phyloP scores from a whole-genome alignment of 1,140 invertebrate genomes.

The Drosophila yakuba region DNA sequence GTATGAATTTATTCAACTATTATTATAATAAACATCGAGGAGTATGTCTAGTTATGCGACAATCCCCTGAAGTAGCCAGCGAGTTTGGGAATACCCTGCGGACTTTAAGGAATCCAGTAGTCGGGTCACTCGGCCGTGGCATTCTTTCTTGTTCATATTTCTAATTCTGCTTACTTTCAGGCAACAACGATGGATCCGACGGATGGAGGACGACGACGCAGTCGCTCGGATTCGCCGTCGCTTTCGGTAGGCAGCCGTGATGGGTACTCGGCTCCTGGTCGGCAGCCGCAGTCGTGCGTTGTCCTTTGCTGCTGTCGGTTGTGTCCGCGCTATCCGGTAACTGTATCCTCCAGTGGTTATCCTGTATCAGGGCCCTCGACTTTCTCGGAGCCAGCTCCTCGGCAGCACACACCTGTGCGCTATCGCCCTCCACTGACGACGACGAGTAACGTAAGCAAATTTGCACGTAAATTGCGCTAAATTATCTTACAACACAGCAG shows the following conservation, averaged over 20 bases:
- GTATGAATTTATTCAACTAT: too few relatives aligned
- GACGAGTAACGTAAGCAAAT: conserved; percentile 67
- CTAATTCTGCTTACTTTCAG: conserved; percentile 75
- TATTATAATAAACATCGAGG: background rate
- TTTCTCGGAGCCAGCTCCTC: conserved; percentile 44
- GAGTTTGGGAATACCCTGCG: background rate
- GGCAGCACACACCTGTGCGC: conserved; percentile 70
- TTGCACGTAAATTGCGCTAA: conserved; percentile 79
- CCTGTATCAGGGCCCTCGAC: conserved; percentile 28
- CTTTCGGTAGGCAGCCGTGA: conserved; percentile 15
- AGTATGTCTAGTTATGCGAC: background rate
- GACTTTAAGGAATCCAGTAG: conserved; percentile 14
- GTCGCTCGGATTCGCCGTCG: conserved; percentile 12
- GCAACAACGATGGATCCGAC: conserved; percentile 27
- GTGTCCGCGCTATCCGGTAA: conserved; percentile 57
- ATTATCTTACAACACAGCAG: conserved; percentile 63
- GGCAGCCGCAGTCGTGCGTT: conserved; percentile 68
- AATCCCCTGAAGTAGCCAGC: background rate
- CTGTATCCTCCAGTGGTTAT: conserved; percentile 5
- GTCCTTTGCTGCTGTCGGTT: conserved; percentile 78
- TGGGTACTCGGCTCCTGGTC: conserved; percentile 35
- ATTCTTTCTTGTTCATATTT: conserved; percentile 72
- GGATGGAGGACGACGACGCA: conserved; percentile 21
- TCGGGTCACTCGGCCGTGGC: conserved; percentile 2
- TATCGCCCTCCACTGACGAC: conserved; percentile 28